Base-by-base conservation (phyloP, 2,797 vertebrate species). In the Notoglanidium macrostoma region DNA sequence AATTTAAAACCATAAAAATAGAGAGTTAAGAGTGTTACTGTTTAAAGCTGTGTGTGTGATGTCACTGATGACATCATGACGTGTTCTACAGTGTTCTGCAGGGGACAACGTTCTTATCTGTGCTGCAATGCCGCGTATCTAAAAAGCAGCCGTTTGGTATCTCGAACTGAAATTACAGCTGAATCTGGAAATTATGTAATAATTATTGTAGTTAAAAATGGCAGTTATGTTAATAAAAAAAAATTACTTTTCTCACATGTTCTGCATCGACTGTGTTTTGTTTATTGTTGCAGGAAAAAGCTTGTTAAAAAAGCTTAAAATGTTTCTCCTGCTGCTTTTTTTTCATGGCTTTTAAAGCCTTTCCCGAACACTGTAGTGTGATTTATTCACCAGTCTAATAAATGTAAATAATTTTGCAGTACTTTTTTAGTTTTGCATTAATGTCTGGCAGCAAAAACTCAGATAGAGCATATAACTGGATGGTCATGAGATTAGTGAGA, bases 321-420 rank as follows among this genome's bases (percentile, higher is more conserved):
- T 40, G n/a, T 40, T 72, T 40, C 19, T 72, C 35, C 44, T 49
- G 23, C 40, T 74, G 72, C 49, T 10, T 44, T 40, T 72, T 44
- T 61, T 26, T 26, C 9, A 61, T 1, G 59, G 59, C 23, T 10
- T 61, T 61, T 61, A 61, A 61, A 17, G 7, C 32, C 35, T 72
- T 40, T 21, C 8, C 26, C 9, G 26, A 26, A 77, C n/a, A 4
- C 3, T 54, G n/a, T 15, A n/a, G 49, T 54, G 73, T 51, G 12
- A 26, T 76, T 54, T 76, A 17, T 76, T 77, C 6, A 29, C 51
- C 15, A 19, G 74, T 55, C 29, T 29, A 55, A 77, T 74, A 74
- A 74, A 74, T 74, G 72, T 51, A n/a, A 74, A 74, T 74, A 51
- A 26, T 74, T 74, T 74, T 15, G 72, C 44, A 29, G 2, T 74